Base-by-base conservation (phyloP, 1,140 invertebrate genomes). In the Araneus ventricosus region DNA sequence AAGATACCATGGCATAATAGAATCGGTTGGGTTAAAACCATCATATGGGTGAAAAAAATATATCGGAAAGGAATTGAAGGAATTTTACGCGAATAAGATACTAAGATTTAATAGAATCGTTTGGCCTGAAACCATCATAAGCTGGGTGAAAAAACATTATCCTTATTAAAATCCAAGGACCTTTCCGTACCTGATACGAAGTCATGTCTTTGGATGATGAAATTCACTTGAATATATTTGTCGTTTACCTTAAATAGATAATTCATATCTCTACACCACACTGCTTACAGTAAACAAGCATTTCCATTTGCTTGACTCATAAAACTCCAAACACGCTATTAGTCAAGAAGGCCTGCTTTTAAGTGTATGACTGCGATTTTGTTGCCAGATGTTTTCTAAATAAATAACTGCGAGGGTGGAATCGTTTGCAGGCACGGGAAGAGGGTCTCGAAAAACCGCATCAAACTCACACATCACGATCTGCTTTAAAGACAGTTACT, bases 271-370 rank as follows among this genome's bases (percentile, higher is more conserved):
- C 79, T 39, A 20, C 37, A 41, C 84, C 84, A 86, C 34, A 86
- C 59, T 86, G 84, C 84, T 57, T 45, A 86, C 30, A 37, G 84
- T 86, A 57, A 86, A 86, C 41, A 86, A 86, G 30, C 10, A 86
- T 86, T 86, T 86, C 84, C 84, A 86, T 86, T 86, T 86, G 84
- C 84, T 57, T 61, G 84, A 57, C 84, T 86, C 84, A 61, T 86
- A 86, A 86, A 86, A 86, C n/a, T 24, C 57, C 45, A 86, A 86
- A 45, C 57, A 61, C 34, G 41, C 34, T 86, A 86, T 59, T 61
- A 86, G 84, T 37, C 84, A n/a, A n/a, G 67, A 4, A 70, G 67
- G 7, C 27, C 27, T 70, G 27, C 27, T 70, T 70, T 70, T 70
- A 70, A 70, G 67, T 34, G 27, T 17, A 70, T 70, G 67, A 27